A percentile compares a stretch with the other conserved stretches of the same genome.
Conservation (phyloP, 2,113 vertebrate species). For the Gallinago paraguaiae region DNA sequence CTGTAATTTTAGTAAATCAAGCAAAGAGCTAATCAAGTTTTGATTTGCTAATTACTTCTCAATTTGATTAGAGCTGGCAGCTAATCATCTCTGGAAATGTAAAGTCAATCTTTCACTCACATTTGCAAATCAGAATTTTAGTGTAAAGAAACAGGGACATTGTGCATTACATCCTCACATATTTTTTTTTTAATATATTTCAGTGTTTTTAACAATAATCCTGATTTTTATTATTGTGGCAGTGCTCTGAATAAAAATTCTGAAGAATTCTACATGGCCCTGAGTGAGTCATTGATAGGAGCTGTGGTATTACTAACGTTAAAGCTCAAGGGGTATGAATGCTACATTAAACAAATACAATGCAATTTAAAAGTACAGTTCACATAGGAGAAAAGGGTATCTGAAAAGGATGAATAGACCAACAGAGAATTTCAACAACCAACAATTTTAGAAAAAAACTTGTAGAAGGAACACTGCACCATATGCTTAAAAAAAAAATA, state of each 20-base stretch:
- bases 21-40: slow-evolving; percentile 86
- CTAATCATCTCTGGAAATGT: slow-evolving; percentile 81
- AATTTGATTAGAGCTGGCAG: slow-evolving; percentile 87
- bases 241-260: slow-evolving; percentile 27
- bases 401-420: not conserved
- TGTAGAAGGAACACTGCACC: not conserved
- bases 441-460: not conserved
- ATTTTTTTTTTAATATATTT: slow-evolving; percentile 46
- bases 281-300: not conserved
- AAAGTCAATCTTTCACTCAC: slow-evolving; percentile 82
- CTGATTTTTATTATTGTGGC: slow-evolving; percentile 13
- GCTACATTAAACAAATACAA: slow-evolving; percentile 60
- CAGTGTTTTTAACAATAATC: slow-evolving; percentile 44
- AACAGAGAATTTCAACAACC: not conserved
- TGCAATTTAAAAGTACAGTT: slow-evolving; percentile 31
- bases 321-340: not conserved
- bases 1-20: slow-evolving; percentile 86
- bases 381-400: not conserved
- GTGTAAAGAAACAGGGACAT: slow-evolving; percentile 53
- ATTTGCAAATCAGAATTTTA: slow-evolving; percentile 72
- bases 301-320: not conserved
- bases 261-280: not conserved
- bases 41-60: slow-evolving; percentile 86
- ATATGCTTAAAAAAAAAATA: not conserved
- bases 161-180: slow-evolving; percentile 29